Conservation (phyloP, 2,888 invertebrate genomes). For the Drosophila paranaensis region DNA sequence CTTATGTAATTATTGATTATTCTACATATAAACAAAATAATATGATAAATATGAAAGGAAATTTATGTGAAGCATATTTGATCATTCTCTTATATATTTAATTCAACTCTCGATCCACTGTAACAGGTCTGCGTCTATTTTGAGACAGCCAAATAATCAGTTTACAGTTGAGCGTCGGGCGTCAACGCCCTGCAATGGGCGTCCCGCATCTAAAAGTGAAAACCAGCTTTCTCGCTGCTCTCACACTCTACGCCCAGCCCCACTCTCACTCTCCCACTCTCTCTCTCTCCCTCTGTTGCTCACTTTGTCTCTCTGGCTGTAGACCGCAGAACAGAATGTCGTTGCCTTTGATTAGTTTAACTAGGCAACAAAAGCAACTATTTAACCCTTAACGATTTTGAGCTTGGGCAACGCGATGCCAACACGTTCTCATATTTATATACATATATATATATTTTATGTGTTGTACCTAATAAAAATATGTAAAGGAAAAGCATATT, state of each 20-base stretch:
- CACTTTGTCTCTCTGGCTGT: conserved; percentile 6
- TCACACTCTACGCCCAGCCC: neutral
- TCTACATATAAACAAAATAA: neutral
- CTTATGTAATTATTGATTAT: conserved; percentile 3
- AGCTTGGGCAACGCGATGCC: conserved; percentile 6
- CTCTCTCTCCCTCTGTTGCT: neutral
- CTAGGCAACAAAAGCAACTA: conserved; percentile 13
- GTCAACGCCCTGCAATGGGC: conserved; percentile 8
- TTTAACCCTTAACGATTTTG: conserved; percentile 30
- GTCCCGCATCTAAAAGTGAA: conserved; percentile 26
- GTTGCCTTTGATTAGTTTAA: conserved; percentile 41
- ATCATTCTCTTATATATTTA: neutral
- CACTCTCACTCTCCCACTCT: neutral
- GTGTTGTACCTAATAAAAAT: neutral
- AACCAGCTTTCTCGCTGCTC: conserved; percentile 16
- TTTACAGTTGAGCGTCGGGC: conserved; percentile 24
- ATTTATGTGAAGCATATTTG: too few relatives aligned
- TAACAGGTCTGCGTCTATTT: conserved; percentile 49
- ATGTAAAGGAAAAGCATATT: neutral
- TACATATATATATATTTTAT: neutral
- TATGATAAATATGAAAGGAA: too few relatives aligned
- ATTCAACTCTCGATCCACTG: conserved; percentile 5
- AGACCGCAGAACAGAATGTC: conserved; percentile 19
- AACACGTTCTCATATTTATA: conserved; percentile 15
- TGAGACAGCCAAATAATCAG: conserved; percentile 42